Evolutionary conservation across 2,888 invertebrate genomes (phyloP), one percentile per base, ranked within the genome.

Genomic region (Pyrrhosoma nymphula): DNA sequence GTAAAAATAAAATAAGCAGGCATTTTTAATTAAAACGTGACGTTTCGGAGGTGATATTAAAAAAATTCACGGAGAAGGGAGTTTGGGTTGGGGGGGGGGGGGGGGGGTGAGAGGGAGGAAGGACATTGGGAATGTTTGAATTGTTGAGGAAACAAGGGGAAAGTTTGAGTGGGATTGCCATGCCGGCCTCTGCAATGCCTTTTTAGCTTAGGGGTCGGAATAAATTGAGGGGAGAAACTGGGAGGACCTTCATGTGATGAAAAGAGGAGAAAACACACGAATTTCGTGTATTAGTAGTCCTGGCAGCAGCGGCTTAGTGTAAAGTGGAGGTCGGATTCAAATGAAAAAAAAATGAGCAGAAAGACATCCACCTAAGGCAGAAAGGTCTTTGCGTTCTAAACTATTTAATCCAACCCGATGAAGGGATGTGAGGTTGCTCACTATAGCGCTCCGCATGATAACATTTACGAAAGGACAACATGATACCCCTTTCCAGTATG

Each of bases 21-120:
- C 35, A 30, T 82, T 82, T 82, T 82, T 82, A 30, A 82, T 82
- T 82, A 82, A 82, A 82, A 82, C 82, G 26, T 82, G 82, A 82
- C 35, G 82, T 35, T 35, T 82, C 35, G 82, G 14, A 82, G 82
- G 26, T 82, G 14, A 47, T 47, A 47, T 14, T 35, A 82, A 82
- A 82, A 82, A 35, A 82, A 82, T 16, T 16, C 35, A 16, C 35
- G 82, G 35, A 60, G 60, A 60, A 47, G 47, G n/a, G n/a, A n/a
- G n/a, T n/a, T n/a, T n/a, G n/a, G n/a, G 47, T 47, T 47, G 47
- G 47, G 47, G 2, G 47, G 2, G 8, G 2, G 47, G 47, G 47
- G 8, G 47, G 47, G 47, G 47, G 8, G 47, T 2, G 47, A 47
- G 47, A 47, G 47, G 47, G 47, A 47, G n/a, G n/a, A 47, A 69